Evolutionary conservation across 1,140 invertebrate genomes (phyloP), one percentile per base, ranked within the genome.

Genomic region (Calycopis cecrops): DNA sequence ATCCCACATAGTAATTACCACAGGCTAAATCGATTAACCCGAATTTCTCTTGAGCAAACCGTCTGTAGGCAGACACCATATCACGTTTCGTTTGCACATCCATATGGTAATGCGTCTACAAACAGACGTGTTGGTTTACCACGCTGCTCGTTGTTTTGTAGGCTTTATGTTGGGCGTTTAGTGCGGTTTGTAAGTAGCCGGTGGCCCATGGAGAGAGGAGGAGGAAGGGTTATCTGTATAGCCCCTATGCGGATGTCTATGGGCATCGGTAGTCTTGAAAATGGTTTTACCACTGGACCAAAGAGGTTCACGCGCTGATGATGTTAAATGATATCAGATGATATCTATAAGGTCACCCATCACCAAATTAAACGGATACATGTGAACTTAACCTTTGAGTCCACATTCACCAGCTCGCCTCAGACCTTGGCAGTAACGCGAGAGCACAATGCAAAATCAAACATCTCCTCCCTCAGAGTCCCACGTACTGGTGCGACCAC

Each of bases 381-480:
- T 66, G 63, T 62, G 63, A 73, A 66, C 61, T 59, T 71, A 66
- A 70, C 72, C 72, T 74, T 74, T 66, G 55, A 18, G 35, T 50
- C 35, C 8, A 42, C 33, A 62, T 58, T 65, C 60, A 71, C 59
- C 52, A 54, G 62, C 58, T 67, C 52, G 40, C 48, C 33, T 34
- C 28, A 62, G 49, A 60, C 62, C 48, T 64, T 67, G 66, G 63
- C 67, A 21, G 60, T 56, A n/a, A 54, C 52, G 59, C 64, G 62
- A 65, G 63, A 62, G 64, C 57, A 73, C 71, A 70, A 73, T 71
- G 66, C 65, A 53, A 65, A 72, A 63, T 61, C 54, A 52, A 63
- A 35, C 51, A 53, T 63, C 59, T 60, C 54, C 70, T 68, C 71
- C 67, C 55, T 57, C 62, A 48, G 59, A 63, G 55, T 65, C 69